Percentiles rank a stretch among this genome's conserved stretches.
Evolutionary conservation across 2,797 vertebrate species (phyloP).

Genomic region (Selene dorsalis): DNA sequence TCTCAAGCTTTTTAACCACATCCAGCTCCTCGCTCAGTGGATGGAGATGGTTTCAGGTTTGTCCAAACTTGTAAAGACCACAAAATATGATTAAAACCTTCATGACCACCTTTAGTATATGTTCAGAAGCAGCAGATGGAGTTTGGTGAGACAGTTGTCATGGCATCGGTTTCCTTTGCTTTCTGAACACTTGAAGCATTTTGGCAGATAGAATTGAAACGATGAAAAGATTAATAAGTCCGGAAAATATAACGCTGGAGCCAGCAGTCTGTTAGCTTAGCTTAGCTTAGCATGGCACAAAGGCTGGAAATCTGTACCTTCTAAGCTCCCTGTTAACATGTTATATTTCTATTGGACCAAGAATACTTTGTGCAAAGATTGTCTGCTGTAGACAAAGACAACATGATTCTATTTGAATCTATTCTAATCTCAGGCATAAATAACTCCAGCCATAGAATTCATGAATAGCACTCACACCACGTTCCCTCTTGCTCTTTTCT

Average conservation of each 20-base stretch:
- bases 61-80: not conserved
- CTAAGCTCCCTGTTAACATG: not conserved
- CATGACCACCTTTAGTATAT: not conserved
- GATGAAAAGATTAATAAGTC: not conserved
- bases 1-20: not conserved
- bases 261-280: not conserved
- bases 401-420: constrained; percentile 1
- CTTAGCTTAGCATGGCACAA: not conserved
- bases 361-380: not conserved
- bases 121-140: not conserved
- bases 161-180: not conserved
- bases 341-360: not conserved
- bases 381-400: not conserved
- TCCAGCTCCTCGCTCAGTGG: not conserved
- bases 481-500: constrained; percentile 3
- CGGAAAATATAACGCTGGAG: not conserved
- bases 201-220: not conserved
- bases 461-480: not conserved
- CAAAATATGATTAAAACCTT: not conserved
- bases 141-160: not conserved
- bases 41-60: not conserved
- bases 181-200: not conserved
- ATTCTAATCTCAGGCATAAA: not conserved
- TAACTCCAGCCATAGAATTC: constrained; percentile 9
- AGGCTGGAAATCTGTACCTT: no score